A percentile compares a stretch with the other conserved stretches of the same genome.
Evolutionary conservation across 2,888 invertebrate genomes (phyloP).

Genomic region (Colostygia pectinataria): DNA sequence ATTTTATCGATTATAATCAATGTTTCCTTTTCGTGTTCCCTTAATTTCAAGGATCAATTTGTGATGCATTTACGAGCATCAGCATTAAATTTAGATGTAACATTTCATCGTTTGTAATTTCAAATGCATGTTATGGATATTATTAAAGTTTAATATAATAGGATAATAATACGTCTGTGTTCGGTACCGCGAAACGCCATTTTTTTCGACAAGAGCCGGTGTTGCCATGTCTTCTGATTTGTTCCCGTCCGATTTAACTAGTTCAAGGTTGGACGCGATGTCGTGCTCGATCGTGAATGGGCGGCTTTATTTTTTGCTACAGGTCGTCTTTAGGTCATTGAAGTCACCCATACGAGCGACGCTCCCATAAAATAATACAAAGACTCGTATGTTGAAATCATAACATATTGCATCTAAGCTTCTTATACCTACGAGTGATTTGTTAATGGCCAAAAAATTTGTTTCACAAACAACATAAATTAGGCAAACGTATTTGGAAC

Average conservation of each 20-base stretch:
- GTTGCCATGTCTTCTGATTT: conserved; percentile 67
- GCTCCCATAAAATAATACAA: conserved; percentile 57
- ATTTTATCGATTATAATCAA: neutral
- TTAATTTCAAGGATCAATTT: neutral
- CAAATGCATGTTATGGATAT: conserved; percentile 39
- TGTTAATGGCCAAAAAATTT: conserved; percentile 44
- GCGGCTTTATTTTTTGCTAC: conserved; percentile 69
- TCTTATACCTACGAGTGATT: conserved; percentile 33
- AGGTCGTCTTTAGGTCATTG: conserved; percentile 75
- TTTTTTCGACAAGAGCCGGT: conserved; percentile 55
- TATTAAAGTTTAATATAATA: conserved; percentile 64
- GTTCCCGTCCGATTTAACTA: conserved; percentile 73
- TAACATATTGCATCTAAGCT: conserved; percentile 41
- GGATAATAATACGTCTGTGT: conserved; percentile 77
- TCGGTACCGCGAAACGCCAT: conserved; percentile 64
- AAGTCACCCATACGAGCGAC: conserved; percentile 67
- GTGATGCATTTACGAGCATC: conserved; percentile 9
- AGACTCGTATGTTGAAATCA: conserved; percentile 52
- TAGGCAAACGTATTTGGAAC: conserved; percentile 49
- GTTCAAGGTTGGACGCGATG: conserved; percentile 71
- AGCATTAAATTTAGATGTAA: conserved; percentile 8
- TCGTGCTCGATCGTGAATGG: conserved; percentile 62
- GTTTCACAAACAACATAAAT: conserved; percentile 56
- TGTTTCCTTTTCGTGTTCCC: neutral
- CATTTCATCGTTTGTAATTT: conserved; percentile 26